Conservation (phyloP, 2,113 vertebrate genomes). For the Mobula hypostoma region DNA sequence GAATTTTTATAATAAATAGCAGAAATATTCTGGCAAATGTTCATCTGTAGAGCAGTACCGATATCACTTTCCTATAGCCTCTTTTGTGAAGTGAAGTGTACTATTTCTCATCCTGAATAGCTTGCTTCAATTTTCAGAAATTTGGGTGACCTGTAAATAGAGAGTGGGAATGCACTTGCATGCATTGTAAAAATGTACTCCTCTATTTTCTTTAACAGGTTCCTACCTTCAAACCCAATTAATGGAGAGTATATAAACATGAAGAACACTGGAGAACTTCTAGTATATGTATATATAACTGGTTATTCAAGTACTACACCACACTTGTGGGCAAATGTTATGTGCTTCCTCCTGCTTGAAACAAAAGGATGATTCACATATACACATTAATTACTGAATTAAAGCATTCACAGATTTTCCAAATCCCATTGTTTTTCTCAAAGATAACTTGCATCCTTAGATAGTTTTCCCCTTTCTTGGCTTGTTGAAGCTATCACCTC, state of each 20-base stretch:
- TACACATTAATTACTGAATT: too few relatives aligned
- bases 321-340: too few relatives aligned
- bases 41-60: neutral
- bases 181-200: neutral
- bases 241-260: neutral
- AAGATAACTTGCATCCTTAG: too few relatives aligned
- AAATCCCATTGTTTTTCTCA: too few relatives aligned
- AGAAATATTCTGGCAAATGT: neutral
- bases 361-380: too few relatives aligned
- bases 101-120: neutral
- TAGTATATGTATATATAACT: too few relatives aligned
- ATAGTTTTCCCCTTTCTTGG: too few relatives aligned
- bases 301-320: too few relatives aligned
- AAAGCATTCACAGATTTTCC: too few relatives aligned
- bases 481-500: too few relatives aligned
- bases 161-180: neutral
- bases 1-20: neutral
- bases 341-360: too few relatives aligned
- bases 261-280: too few relatives aligned
- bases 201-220: neutral
- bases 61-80: neutral
- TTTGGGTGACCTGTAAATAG: neutral
- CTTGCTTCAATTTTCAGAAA: neutral
- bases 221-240: neutral
- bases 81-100: neutral